Evolutionary conservation across 1,140 invertebrate genomes (phyloP).

Genomic region (Psilanteris sp.): DNA sequence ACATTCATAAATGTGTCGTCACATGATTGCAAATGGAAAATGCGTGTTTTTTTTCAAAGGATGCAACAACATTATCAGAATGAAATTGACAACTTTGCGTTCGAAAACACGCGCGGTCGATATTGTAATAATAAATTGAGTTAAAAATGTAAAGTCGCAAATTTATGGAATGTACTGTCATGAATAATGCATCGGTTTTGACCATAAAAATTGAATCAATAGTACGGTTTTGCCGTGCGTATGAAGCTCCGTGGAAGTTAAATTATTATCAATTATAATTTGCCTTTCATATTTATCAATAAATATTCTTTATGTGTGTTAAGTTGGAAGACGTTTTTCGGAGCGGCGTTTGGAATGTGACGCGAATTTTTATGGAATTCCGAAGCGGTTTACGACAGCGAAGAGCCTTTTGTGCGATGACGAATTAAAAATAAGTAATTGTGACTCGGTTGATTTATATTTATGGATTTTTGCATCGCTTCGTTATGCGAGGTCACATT

Average conservation of each 20-base stretch:
- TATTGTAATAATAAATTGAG: constrained; percentile 55
- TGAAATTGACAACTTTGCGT: constrained; percentile 30
- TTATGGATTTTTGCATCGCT: constrained; percentile 7
- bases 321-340: constrained; percentile 33
- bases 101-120: constrained; percentile 22
- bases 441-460: constrained; percentile 26
- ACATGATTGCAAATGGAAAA: neutral
- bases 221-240: constrained; percentile 32
- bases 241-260: constrained; percentile 41
- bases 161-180: constrained; percentile 49
- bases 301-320: constrained; percentile 52
- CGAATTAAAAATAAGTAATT: constrained; percentile 46
- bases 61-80: constrained; percentile 16
- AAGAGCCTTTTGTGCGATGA: constrained; percentile 26
- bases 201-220: constrained; percentile 62
- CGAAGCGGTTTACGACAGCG: constrained; percentile 27
- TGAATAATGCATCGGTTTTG: constrained; percentile 58
- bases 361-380: constrained; percentile 38
- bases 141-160: constrained; percentile 59
- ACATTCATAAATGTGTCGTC: too few species aligned
- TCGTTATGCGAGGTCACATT: constrained; percentile 1
- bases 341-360: constrained; percentile 20
- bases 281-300: constrained; percentile 57
- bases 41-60: neutral
- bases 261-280: constrained; percentile 63